These are phyloP conservation scores for Redunca redunca DNA, from an alignment of 2,113 vertebrate species.

Conservation along the genomic window DNA sequence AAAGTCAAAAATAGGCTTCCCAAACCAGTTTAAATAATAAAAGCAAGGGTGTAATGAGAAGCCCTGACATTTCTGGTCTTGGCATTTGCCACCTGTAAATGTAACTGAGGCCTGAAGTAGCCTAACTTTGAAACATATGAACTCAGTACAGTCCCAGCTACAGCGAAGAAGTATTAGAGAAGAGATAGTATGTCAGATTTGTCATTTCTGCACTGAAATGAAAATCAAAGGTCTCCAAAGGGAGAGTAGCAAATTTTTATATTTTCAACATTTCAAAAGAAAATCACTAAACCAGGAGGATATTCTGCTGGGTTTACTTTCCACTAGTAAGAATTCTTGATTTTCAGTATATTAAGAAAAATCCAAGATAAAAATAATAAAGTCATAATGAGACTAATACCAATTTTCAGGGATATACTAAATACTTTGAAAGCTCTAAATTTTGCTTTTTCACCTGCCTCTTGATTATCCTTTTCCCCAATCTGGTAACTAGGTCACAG, in stretches of 20 bases:
- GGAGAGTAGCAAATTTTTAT: background rate
- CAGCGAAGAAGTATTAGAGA: background rate
- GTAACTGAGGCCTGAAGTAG: background rate
- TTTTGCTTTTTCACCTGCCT: background rate
- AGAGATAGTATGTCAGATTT: background rate
- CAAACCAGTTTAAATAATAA: background rate
- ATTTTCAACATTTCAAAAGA: background rate
- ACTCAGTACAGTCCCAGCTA: background rate
- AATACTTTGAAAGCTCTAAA: background rate
- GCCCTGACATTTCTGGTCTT: background rate
- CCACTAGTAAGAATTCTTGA: background rate
- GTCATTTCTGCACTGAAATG: background rate
- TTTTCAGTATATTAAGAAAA: background rate
- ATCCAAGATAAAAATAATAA: conserved; percentile 12
- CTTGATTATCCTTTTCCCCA: background rate
- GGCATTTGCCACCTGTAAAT: background rate
- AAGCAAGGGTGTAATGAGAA: background rate
- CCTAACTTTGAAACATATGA: background rate
- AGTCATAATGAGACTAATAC: background rate
- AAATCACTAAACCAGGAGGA: background rate
- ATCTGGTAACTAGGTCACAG: background rate
- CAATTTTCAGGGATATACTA: background rate
- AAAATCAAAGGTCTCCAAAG: background rate
- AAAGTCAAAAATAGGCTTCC: background rate
- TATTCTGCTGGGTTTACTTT: background rate